Conservation (phyloP, 1,140 invertebrate species). For the Papilio aristodemus region DNA sequence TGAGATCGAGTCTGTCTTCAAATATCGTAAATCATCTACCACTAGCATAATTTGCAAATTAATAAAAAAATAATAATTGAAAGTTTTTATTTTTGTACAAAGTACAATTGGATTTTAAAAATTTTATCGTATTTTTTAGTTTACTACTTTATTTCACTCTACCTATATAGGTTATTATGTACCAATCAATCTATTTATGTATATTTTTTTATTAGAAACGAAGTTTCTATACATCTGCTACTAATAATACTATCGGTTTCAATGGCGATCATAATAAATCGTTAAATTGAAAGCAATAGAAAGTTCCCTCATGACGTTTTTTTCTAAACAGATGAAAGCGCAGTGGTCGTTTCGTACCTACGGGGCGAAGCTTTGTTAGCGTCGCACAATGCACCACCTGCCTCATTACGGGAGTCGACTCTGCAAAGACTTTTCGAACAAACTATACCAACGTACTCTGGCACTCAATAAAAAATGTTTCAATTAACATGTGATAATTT, state of each 20-base stretch:
- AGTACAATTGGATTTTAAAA: too few species aligned
- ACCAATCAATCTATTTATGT: too few species aligned
- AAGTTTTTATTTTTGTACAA: too few species aligned
- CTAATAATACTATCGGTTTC: constrained; percentile 2
- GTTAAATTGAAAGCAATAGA: constrained; percentile 25
- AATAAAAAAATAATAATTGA: too few species aligned
- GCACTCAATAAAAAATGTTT: constrained; percentile 19
- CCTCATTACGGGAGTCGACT: constrained; percentile 26
- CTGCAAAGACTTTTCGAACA: not conserved
- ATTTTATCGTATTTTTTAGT: too few species aligned
- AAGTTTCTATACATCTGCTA: not conserved
- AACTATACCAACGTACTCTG: not conserved
- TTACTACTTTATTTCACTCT: too few species aligned
- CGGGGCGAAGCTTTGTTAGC: constrained; percentile 19
- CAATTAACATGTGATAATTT: constrained; percentile 29
- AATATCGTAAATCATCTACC: too few species aligned
- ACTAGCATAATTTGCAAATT: too few species aligned
- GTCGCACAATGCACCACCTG: constrained; percentile 31
- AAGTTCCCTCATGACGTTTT: constrained; percentile 22
- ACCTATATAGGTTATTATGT: too few species aligned
- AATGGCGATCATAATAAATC: constrained; percentile 2
- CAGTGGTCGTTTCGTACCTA: constrained; percentile 23
- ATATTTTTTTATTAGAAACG: too few species aligned
- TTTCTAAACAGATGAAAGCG: constrained; percentile 22
- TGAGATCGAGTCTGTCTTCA: too few species aligned